Base-by-base conservation (phyloP, 2,797 vertebrate species). In the Coluber constrictor region DNA sequence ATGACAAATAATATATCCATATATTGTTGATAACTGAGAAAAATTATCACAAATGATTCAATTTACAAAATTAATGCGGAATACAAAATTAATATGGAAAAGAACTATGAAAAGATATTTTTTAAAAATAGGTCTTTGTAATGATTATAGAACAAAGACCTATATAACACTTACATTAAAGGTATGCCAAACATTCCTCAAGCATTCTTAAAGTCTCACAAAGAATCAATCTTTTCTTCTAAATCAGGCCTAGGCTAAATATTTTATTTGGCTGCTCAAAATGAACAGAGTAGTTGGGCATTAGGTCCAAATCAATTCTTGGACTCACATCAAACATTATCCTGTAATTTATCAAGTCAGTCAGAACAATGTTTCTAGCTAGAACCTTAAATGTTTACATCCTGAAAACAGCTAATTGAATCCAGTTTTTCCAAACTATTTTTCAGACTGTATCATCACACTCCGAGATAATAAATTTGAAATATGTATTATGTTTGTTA, bases 351-450 rank as follows among this genome's bases (percentile, higher is more conserved):
- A 97, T 97, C 97, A 97, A 98, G 97, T 98, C 97, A 97, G 97
- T 97, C 97, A 98, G 97, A 98, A 98, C 97, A 98, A 97, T 97
- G 97, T 98, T 98, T 98, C 97, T 97, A 97, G 97, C 97, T 97
- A 97, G 97, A 97, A 96, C 94, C 94, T 97, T 97, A 97, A 96
- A 98, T 97, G 96, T 98, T 98, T 98, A 97, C 95, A 95, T 97
- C 97, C 97, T 97, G 97, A 98, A 98, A 97, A 95, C 94, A 97
- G 96, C 95, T 97, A 98, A 98, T 96, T 98, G 97, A 97, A 98
- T 97, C 97, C 97, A 98, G 97, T 93, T 97, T 97, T 97, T 95
- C 94, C 96, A 94, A 97, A 95, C 92, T 90, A 95, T 96, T 97
- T 96, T 97, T 95, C 59, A 97, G 96, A 97, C 96, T 97, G 96